Conservation (phyloP, 2,888 invertebrate species). For the Pristionchus exspectatus region DNA sequence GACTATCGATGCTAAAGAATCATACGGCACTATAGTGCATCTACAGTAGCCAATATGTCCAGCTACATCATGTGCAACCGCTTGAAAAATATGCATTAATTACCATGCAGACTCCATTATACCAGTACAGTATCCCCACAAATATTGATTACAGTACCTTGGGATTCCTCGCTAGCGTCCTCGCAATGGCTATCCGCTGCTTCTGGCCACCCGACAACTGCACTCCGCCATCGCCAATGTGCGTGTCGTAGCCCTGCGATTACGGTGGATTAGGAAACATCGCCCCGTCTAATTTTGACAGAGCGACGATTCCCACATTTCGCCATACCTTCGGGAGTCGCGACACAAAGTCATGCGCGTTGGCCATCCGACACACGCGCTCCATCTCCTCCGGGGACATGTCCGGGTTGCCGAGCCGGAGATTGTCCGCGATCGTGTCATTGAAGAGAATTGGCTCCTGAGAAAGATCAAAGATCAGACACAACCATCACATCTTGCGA, state of each 20-base stretch:
- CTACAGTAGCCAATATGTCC: neutral
- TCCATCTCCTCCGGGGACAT: conserved; percentile 61
- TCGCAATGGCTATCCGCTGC: conserved; percentile 60
- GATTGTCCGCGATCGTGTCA: conserved; percentile 64
- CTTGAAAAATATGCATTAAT: no score
- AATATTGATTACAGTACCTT: conserved; percentile 5
- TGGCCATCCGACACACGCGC: conserved; percentile 60
- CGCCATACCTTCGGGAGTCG: conserved; percentile 58
- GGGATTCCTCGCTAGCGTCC: conserved; percentile 55
- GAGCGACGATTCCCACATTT: neutral
- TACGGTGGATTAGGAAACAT: neutral
- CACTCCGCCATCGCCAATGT: conserved; percentile 65
- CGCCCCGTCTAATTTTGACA: neutral
- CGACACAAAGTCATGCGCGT: conserved; percentile 66
- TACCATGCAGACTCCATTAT: neutral
- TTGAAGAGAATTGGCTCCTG: conserved; percentile 65
- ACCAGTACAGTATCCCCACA: neutral
- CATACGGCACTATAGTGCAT: neutral
- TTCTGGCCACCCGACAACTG: conserved; percentile 64
- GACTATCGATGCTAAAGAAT: neutral
- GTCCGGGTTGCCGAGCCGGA: conserved; percentile 58
- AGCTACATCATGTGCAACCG: neutral
- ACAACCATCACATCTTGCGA: neutral
- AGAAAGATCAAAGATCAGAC: neutral
- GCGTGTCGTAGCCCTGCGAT: conserved; percentile 60